Evolutionary conservation across 2,113 vertebrate genomes (phyloP), one percentile per base, ranked within the genome.

Genomic region (Lampris megalopsis): DNA sequence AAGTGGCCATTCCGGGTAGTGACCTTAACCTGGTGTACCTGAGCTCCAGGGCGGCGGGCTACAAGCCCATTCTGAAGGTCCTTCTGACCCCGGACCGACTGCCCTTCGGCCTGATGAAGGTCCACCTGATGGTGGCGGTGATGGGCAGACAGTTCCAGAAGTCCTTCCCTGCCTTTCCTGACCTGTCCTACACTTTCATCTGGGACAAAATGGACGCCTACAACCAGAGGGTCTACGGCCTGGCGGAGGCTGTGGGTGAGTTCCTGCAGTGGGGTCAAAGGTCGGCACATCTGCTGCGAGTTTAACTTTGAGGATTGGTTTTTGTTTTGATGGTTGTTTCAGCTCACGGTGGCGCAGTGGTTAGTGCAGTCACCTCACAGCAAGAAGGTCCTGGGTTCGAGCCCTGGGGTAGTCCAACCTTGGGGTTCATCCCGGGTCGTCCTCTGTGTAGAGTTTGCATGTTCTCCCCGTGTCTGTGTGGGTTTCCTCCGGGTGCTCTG

Each of bases 131-230:
- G 97, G 97, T 99, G 63, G 97, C 98, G 37, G 97, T 99, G 49
- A 97, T 98, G 68, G 98, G 98, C 89, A 95, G 97, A 82, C 97
- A 97, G 88, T 97, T 99, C 91, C 97, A 99, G 68, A 99, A 99
- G 91, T 97, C 97, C 93, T 99, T 99, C 83, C 98, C 98, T 3
- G 97, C 98, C 56, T 98, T 97, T 13, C 96, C 98, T 2, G 97
- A 97, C 92, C 93, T 99, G 82, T 96, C 97, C 40, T 99, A 99
- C 85, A 99, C 96, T 37, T 99, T 99, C 86, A 97, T 99, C 91
- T 99, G 98, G 98, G 98, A 99, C 92, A 99, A 99, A 93, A 99
- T 97, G 0, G 98, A 99, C 73, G 97, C 98, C 6, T 99, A 99
- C 90, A 96, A 96, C 80, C 98, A 99, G 91, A 96, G 95, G 86